phyloP scores from a whole-genome alignment of 2,797 vertebrate genomes.

The Acipenser ruthenus region DNA sequence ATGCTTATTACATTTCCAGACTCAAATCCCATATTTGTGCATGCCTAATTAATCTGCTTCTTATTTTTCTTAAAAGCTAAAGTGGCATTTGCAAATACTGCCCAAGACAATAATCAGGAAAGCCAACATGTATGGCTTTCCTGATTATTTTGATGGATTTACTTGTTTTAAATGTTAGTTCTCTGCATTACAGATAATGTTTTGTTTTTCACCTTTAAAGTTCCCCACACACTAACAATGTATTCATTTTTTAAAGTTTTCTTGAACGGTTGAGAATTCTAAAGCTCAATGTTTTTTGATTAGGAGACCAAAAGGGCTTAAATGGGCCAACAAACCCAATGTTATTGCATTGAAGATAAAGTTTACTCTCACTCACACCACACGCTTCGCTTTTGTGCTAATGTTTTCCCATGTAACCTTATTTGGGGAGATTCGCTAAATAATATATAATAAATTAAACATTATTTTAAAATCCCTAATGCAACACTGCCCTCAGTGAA shows the following conservation, averaged over 20 bases:
- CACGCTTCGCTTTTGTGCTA: not conserved
- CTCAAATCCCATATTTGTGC: slow-evolving; percentile 33
- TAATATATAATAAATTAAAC: no score
- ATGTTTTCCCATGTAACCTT: not conserved
- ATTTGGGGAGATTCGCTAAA: not conserved
- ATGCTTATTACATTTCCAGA: slow-evolving; percentile 40
- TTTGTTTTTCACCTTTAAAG: no score
- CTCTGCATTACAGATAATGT: no score
- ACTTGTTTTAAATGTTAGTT: no score
- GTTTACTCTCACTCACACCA: not conserved
- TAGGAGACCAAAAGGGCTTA: not conserved
- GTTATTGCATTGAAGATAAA: not conserved
- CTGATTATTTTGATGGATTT: not conserved
- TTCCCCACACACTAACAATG: no score
- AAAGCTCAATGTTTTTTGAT: not conserved
- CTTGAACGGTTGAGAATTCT: not conserved
- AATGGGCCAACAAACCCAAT: not conserved
- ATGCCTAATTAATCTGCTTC: slow-evolving; percentile 44
- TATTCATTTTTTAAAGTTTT: no score
- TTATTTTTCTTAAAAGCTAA: slow-evolving; percentile 23
- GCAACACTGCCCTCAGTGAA: no score
- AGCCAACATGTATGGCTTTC: slow-evolving; percentile 9
- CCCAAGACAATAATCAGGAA: slow-evolving; percentile 23
- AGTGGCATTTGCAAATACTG: slow-evolving; percentile 31
- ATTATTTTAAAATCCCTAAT: no score